Evolutionary conservation across 64 coral and sea anemone genomes (phyloP).

Genomic region (Pocillopora damicornis): DNA sequence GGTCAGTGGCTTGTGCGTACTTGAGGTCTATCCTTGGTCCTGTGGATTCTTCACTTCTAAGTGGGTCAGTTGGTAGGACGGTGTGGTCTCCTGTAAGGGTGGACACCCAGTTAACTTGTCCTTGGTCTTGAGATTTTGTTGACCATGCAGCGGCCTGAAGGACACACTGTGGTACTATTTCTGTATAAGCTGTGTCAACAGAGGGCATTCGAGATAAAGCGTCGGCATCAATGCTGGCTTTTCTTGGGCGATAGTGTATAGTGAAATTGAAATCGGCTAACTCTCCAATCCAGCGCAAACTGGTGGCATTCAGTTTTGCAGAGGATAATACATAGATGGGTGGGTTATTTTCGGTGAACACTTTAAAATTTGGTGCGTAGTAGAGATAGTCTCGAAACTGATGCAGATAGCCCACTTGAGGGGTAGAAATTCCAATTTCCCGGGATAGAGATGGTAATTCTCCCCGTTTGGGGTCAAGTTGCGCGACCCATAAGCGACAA

Average conservation of each 20-base stretch:
- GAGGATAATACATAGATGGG: constrained; percentile 3
- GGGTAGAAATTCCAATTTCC: constrained; percentile 27
- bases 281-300: no score
- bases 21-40: no score
- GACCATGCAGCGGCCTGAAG: no score
- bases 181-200: neutral
- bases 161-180: neutral
- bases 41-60: no score
- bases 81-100: no score
- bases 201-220: constrained; percentile 6
- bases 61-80: no score
- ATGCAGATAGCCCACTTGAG: constrained; percentile 34
- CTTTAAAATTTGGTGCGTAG: constrained; percentile 21
- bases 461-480: neutral
- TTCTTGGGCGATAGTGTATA: constrained; percentile 21
- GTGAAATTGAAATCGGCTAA: constrained; percentile 38
- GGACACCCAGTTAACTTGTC: no score
- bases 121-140: no score
- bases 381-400: constrained; percentile 24
- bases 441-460: constrained; percentile 16
- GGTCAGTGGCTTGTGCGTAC: no score
- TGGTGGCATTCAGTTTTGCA: no score
- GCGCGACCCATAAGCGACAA: constrained; percentile 30
- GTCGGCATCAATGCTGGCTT: neutral
- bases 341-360: constrained; percentile 40